Evolutionary conservation across 1,140 invertebrate genomes (phyloP).

Genomic region (Apis florea): DNA sequence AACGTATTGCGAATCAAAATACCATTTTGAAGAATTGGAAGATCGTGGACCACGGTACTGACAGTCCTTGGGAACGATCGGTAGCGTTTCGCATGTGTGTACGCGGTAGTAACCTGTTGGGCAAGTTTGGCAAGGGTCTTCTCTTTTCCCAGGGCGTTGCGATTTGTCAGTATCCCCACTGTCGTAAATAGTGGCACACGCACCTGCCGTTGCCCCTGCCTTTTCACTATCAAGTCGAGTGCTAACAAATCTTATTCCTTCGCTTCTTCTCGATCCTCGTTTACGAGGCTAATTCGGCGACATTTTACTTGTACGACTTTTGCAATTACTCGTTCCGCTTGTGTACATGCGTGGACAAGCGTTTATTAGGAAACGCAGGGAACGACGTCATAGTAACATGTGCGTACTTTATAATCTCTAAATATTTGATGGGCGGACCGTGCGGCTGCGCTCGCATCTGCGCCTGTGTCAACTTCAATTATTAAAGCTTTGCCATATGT

Average conservation of each 20-base stretch:
- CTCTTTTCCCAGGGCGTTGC: slow-evolving; percentile 38
- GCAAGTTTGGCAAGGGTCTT: slow-evolving; percentile 43
- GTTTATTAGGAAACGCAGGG: slow-evolving; percentile 19
- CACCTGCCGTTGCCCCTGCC: slow-evolving; percentile 54
- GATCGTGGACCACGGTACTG: not conserved
- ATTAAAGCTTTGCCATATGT: slow-evolving; percentile 72
- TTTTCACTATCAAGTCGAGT: slow-evolving; percentile 1
- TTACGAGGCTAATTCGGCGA: not conserved
- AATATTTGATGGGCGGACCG: slow-evolving; percentile 69
- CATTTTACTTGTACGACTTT: not conserved
- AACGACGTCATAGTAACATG: slow-evolving; percentile 30
- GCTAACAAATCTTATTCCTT: slow-evolving; percentile 67
- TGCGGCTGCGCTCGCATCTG: slow-evolving; percentile 66
- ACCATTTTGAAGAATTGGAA: not conserved
- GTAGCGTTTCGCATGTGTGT: not conserved
- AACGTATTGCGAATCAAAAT: too few relatives aligned
- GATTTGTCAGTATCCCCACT: slow-evolving; percentile 50
- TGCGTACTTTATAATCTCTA: slow-evolving; percentile 70
- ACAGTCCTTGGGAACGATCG: not conserved
- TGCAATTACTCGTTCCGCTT: not conserved
- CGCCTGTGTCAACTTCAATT: slow-evolving; percentile 70
- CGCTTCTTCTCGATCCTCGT: slow-evolving; percentile 48
- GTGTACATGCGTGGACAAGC: not conserved
- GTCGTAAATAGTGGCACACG: slow-evolving; percentile 20
- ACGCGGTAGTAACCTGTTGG: slow-evolving; percentile 34